phyloP scores from a whole-genome alignment of 2,888 invertebrate species.

The Leistus spinibarbis region DNA sequence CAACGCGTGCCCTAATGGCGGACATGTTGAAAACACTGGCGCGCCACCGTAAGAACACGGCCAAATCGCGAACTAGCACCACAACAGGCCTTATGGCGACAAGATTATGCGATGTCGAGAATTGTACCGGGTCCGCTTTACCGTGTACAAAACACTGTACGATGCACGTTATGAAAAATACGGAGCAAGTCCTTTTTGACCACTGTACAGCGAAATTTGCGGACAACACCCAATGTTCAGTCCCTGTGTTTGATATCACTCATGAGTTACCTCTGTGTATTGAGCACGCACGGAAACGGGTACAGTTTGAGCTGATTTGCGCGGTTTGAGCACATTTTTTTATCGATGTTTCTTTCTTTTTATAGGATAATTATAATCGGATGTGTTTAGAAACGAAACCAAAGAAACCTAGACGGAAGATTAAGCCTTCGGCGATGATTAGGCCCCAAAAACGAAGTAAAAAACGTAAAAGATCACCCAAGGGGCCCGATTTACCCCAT shows the following conservation, averaged over 20 bases:
- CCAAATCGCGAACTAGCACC: slow-evolving; percentile 32
- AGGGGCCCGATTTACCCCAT: slow-evolving; percentile 46
- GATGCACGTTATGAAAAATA: slow-evolving; percentile 82
- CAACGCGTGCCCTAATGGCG: not conserved
- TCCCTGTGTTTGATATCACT: slow-evolving; percentile 77
- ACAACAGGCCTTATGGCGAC: slow-evolving; percentile 46
- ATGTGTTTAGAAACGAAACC: slow-evolving; percentile 78
- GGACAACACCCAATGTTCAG: slow-evolving; percentile 78
- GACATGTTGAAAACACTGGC: slow-evolving; percentile 3
- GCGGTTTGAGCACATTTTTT: not conserved
- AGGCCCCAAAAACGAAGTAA: slow-evolving; percentile 64
- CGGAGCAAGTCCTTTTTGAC: slow-evolving; percentile 75
- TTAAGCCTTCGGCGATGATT: slow-evolving; percentile 62
- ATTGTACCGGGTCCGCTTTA: slow-evolving; percentile 62
- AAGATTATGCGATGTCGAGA: slow-evolving; percentile 50
- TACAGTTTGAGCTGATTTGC: slow-evolving; percentile 49
- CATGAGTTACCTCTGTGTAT: slow-evolving; percentile 85
- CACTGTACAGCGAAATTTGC: slow-evolving; percentile 81
- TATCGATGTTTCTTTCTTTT: slow-evolving; percentile 21
- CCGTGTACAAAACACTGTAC: slow-evolving; percentile 84
- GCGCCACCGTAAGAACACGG: not conserved
- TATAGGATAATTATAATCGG: slow-evolving; percentile 80
- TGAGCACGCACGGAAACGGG: slow-evolving; percentile 83
- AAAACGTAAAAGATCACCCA: slow-evolving; percentile 56
- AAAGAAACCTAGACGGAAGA: slow-evolving; percentile 68